Base-by-base conservation (phyloP, 1,140 invertebrate species). In the Akabosia matsudoensis region DNA sequence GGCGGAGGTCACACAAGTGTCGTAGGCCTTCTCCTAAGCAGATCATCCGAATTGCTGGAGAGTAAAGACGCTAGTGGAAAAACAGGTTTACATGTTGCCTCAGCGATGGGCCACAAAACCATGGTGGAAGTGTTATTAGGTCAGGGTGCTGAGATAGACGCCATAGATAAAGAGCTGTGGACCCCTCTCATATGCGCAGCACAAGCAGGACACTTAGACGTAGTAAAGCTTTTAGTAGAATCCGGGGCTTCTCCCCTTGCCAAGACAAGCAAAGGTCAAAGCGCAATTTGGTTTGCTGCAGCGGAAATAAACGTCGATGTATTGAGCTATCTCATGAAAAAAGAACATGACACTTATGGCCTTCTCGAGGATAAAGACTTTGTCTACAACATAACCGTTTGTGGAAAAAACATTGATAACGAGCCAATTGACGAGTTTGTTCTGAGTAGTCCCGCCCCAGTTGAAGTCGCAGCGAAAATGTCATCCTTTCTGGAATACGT, bases 281-380 rank as follows among this genome's bases (percentile, higher is more conserved):
- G 95, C 0, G 94, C 97, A 0, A 93, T 99, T 75, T 98, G 95
- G 91, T 97, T 97, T 83, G 96, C 97, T 18, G 96, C 96, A 3
- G 93, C 93, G 10, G 94, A 97, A 85, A 96, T 96, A 67, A 97
- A 99, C 84, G 95, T 96, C 79, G 92, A 96, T 82, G 95, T 98
- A 0, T 86, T 99, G n/a, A 94, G 95, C 83, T 99, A 97, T 85
- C 88, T 99, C 31, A 90, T 99, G 86, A 93, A 94, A 82, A 97
- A 97, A 85, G 96, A 99, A 83, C 96, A 98, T 84, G 96, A 98
- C 82, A 96, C 96, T 0, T 95, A 98, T 82, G 90, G 91, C 0
- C 86, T 99, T 0, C 97, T 99, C 93, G 96, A 98, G 81, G 97
- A 99, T 84, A 92, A 92, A 84, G 91, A 93, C 90, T 99, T 99